Evolutionary conservation across 1,140 invertebrate genomes (phyloP), one percentile per base, ranked within the genome.

Genomic region (Drosophila triauraria): DNA sequence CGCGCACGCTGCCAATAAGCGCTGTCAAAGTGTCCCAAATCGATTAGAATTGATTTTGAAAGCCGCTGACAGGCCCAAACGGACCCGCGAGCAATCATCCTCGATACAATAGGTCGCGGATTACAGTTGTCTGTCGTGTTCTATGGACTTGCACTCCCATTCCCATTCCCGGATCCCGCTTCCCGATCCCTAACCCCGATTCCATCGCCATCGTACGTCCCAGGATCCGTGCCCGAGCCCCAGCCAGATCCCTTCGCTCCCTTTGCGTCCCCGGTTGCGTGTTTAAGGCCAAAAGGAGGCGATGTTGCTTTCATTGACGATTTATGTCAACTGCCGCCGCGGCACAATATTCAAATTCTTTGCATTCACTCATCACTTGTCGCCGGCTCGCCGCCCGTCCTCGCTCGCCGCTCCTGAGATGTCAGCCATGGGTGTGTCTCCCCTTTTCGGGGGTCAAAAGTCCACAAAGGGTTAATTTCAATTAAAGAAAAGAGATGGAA

Each of bases 291-390:
- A 85, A 82, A 78, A 81, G 85, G 86, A 90, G 85, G 85, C 85
- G 86, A 84, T 90, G 85, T 90, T 84, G 78, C 86, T 90, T 85
- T 90, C 85, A 90, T 84, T 85, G 85, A 90, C 85, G 85, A 90
- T 90, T 90, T 90, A 90, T 90, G 85, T 90, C 85, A 90, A 85
- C 81, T 82, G 85, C 75, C 69, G 78, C 78, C 63, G 85, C 82
- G 75, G 85, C 85, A 85, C 81, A 90, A 90, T 90, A 90, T 90
- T 90, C 85, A 90, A 90, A 88, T 88, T 88, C 85, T 87, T 87
- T 88, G 84, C 84, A 87, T 87, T 90, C 85, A 90, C 85, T 90
- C 86, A 90, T 90, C 86, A 88, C 85, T 88, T 87, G 80, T 87
- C 84, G 80, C 63, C 84, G 68, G 82, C 64, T 51, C 69, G 56